Conservation (phyloP, 2,113 vertebrate species). For the Anoplopoma fimbria region DNA sequence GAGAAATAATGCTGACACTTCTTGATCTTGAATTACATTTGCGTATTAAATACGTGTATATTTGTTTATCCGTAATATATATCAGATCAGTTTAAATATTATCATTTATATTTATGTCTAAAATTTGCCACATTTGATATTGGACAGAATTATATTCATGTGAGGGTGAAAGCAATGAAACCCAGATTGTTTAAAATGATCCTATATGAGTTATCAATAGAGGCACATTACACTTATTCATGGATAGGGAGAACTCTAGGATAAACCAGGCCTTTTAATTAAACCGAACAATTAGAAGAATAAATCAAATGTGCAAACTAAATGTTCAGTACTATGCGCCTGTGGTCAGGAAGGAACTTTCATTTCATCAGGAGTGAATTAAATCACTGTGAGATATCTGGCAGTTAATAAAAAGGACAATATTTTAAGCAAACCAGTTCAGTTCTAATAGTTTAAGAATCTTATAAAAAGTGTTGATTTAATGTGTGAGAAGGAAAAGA, state of each 20-base stretch:
- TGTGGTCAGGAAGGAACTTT: slow-evolving; percentile 6
- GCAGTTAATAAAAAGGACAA: not conserved
- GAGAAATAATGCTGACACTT: slow-evolving; percentile 9
- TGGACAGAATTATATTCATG: not conserved
- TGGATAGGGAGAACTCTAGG: not conserved
- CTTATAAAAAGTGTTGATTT: slow-evolving; percentile 7
- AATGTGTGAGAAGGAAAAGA: slow-evolving; percentile 1
- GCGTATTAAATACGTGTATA: slow-evolving; percentile 11
- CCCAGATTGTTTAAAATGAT: slow-evolving; percentile 2
- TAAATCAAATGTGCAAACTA: not conserved
- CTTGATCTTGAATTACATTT: slow-evolving; percentile 1
- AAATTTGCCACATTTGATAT: not conserved
- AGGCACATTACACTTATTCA: not conserved
- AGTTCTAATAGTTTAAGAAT: not conserved
- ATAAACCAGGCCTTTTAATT: not conserved
- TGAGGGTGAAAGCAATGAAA: not conserved
- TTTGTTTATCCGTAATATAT: slow-evolving; percentile 4
- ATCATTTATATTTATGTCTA: slow-evolving; percentile 1
- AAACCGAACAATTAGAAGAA: not conserved
- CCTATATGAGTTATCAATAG: not conserved
- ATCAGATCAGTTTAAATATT: not conserved
- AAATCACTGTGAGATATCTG: slow-evolving; percentile 19
- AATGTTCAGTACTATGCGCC: not conserved
- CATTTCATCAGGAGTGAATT: slow-evolving; percentile 9
- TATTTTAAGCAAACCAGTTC: not conserved